Evolutionary conservation across 2,113 vertebrate genomes (phyloP).

Genomic region (Oreochromis tanganicae): DNA sequence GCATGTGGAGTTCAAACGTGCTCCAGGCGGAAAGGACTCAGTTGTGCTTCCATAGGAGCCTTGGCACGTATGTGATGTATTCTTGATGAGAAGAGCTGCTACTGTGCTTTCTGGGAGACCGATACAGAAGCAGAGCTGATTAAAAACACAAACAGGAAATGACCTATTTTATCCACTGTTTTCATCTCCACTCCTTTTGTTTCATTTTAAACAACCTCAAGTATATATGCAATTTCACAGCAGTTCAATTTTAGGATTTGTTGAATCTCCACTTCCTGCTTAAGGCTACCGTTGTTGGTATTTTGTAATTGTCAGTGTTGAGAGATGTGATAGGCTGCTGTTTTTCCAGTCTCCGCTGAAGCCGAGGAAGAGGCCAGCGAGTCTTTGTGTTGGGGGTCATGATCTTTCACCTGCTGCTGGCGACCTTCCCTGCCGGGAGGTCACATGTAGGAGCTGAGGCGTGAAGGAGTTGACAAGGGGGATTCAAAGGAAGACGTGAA

Average conservation of each 20-base stretch:
- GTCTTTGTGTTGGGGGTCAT: slow-evolving; percentile 47
- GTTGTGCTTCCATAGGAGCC: slow-evolving; percentile 22
- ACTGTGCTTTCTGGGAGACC: background rate
- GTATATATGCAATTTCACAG: background rate
- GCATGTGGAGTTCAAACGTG: slow-evolving; percentile 42
- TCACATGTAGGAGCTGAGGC: slow-evolving; percentile 43
- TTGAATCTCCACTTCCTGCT: background rate
- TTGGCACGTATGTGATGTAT: background rate
- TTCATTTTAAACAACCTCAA: background rate
- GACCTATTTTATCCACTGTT: background rate
- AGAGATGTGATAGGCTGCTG: slow-evolving; percentile 5
- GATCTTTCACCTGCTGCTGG: slow-evolving; percentile 62
- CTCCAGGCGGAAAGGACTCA: slow-evolving; percentile 13
- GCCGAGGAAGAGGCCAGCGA: background rate
- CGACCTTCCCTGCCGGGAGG: slow-evolving; percentile 26
- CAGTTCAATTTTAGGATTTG: background rate
- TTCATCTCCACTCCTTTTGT: background rate
- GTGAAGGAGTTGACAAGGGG: slow-evolving; percentile 26
- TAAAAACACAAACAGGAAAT: background rate
- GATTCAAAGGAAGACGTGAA: background rate
- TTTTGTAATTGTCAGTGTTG: background rate
- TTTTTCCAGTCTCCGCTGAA: slow-evolving; percentile 22
- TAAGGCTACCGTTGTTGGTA: background rate
- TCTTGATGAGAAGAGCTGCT: background rate
- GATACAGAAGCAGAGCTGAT: background rate